Evolutionary conservation across 2,113 vertebrate genomes (phyloP), one percentile per base, ranked within the genome.

Genomic region (Hippocampus barbouri): DNA sequence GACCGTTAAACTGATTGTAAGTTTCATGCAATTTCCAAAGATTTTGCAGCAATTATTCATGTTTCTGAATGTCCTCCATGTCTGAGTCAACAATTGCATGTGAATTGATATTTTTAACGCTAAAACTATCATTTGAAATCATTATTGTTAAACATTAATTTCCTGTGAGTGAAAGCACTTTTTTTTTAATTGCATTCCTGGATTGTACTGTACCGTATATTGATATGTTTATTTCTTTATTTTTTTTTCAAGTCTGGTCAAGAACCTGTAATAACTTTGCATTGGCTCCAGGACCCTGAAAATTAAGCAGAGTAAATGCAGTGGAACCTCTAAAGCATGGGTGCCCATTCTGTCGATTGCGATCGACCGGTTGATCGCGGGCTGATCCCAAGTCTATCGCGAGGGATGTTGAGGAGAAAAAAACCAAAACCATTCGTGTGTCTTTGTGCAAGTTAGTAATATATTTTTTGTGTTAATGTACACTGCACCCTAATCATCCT

Each of bases 141-240:
- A 41, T 41, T 21, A 62, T 38, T 41, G 12, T 67, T 21, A 66
- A 78, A 56, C 30, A 45, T 54, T 30, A 34, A 34, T 38, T 38
- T 38, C 34, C 34, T 38, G 34, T 65, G 69, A 69, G 75, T 85
- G 83, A 59, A 25, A 59, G 12, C 2, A 27, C 57, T 2, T 21
- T 16, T 15, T 14, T 89, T 63, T 12, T 21, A 62, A 4, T 41
- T 15, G 57, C 11, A 59, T 59, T 59, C 57, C 25, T 16, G 25
- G 25, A 60, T 5, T 60, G 57, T 14, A 27, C 25, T 64, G 38
- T 62, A 38, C 10, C 20, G 30, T 43, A 21, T 64, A 64, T 5
- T 23, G 89, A 91, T 91, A 91, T 91, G 89, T 87, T 38, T 38
- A 38, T 6, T 38, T 38, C 0, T 6, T 6, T 30, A 2, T 59